A percentile compares a stretch with the other conserved stretches of the same genome.
These are phyloP conservation scores for Spizaetus ornatus DNA, from an alignment of 2,113 vertebrate genomes.

Conservation along the genomic window DNA sequence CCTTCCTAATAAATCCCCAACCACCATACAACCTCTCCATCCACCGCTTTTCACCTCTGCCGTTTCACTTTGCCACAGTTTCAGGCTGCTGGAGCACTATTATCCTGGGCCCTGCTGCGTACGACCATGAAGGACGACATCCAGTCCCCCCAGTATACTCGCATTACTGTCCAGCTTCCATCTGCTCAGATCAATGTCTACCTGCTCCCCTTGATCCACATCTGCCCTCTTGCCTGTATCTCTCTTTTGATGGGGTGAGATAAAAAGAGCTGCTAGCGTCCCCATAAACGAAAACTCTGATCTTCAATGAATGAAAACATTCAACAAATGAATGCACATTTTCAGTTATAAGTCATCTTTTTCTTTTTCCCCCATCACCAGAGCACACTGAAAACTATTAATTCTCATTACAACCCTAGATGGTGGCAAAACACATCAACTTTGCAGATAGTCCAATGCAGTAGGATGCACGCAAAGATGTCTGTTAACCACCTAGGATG, in stretches of 20 bases:
- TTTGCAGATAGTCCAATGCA: background rate
- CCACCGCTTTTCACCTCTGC: background rate
- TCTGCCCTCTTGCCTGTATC: background rate
- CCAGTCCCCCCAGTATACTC: background rate
- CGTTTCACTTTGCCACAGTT: rapidly evolving
- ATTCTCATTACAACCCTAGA: background rate
- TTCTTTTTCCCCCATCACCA: background rate
- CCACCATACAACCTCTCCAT: background rate
- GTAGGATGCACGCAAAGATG: background rate
- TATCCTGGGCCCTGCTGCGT: background rate
- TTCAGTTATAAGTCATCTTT: background rate
- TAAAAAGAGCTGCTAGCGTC: background rate
- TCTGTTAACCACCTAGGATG: background rate
- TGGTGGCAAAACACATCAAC: background rate
- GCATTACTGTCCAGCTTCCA: background rate
- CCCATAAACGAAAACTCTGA: background rate
- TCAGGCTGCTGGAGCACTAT: background rate
- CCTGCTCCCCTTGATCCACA: background rate
- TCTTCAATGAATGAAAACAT: background rate
- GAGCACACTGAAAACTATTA: background rate
- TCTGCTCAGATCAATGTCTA: background rate
- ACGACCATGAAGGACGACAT: rapidly evolving
- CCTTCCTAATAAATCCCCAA: background rate
- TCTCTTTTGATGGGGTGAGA: background rate
- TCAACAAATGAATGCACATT: background rate